Evolutionary conservation across 2,888 invertebrate genomes (phyloP).

Genomic region (Netelia virgata): DNA sequence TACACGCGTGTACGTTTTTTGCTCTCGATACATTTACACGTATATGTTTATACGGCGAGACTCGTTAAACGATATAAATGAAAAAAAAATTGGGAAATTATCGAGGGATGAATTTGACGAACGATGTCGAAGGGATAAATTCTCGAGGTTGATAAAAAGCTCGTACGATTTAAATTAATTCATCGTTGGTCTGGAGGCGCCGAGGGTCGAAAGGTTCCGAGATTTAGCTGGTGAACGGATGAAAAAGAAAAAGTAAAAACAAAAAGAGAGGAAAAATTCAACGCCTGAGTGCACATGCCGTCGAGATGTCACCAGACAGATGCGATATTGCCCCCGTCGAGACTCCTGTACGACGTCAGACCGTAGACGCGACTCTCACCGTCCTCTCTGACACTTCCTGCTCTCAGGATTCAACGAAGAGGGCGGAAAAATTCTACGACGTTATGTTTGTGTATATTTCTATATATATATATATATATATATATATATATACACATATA

Average conservation of each 20-base stretch:
- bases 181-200: too few relatives aligned
- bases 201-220: too few relatives aligned
- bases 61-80: too few relatives aligned
- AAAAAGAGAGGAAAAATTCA: conserved; percentile 43
- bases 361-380: conserved; percentile 25
- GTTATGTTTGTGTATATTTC: conserved; percentile 13
- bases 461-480: too few relatives aligned
- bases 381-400: conserved; percentile 79
- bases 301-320: conserved; percentile 81
- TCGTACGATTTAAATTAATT: too few relatives aligned
- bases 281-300: conserved; percentile 78
- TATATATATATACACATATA: too few relatives aligned
- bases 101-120: too few relatives aligned
- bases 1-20: conserved; percentile 49
- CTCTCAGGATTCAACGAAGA: conserved; percentile 53
- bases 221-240: too few relatives aligned
- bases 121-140: too few relatives aligned
- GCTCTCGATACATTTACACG: background rate
- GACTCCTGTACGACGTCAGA: conserved; percentile 46
- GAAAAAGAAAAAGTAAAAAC: background rate
- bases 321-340: conserved; percentile 79
- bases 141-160: too few relatives aligned
- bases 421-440: conserved; percentile 32
- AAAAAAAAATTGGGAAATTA: too few relatives aligned
- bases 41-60: background rate